These are phyloP conservation scores for Hormiphora californensis DNA, from an alignment of 37 sponge, comb jelly and placozoan genomes.

Conservation along the genomic window DNA sequence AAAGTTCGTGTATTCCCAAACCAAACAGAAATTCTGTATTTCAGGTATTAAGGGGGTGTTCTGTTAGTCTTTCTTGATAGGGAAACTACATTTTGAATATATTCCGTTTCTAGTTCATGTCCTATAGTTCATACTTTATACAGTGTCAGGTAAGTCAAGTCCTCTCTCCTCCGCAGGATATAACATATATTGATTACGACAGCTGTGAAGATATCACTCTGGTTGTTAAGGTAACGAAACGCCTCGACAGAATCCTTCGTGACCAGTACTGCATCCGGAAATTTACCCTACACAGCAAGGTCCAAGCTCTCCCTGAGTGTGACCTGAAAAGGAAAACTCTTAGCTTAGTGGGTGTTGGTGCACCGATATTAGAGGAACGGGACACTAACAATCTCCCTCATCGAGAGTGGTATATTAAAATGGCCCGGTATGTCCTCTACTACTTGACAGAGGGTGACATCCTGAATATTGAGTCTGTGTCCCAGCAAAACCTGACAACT, in stretches of 20 bases:
- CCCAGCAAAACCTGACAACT: too few relatives aligned
- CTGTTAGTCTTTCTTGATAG: neutral
- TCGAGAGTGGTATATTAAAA: too few relatives aligned
- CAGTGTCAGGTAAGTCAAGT: neutral
- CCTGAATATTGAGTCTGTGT: too few relatives aligned
- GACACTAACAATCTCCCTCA: too few relatives aligned
- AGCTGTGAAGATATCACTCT: slow-evolving; percentile 40
- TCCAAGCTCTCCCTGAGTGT: too few relatives aligned
- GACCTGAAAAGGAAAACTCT: too few relatives aligned
- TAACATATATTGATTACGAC: slow-evolving; percentile 43
- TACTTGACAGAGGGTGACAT: too few relatives aligned
- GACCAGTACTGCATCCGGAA: too few relatives aligned
- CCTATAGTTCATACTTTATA: neutral
- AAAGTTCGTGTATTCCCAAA: neutral
- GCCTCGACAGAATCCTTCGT: neutral
- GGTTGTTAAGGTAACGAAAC: slow-evolving; percentile 1
- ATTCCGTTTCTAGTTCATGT: neutral
- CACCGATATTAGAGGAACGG: too few relatives aligned
- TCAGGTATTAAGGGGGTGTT: neutral
- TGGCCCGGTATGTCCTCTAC: too few relatives aligned
- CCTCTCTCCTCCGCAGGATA: neutral
- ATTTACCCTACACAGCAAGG: too few relatives aligned
- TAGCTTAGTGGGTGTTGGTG: too few relatives aligned
- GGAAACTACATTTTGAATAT: neutral
- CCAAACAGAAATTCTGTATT: neutral